Percentiles rank a stretch among this genome's conserved stretches.
Evolutionary conservation across 53 echinoderm and acorn worm genomes (phyloP).

Genomic region (Temnopleurus reevesii): DNA sequence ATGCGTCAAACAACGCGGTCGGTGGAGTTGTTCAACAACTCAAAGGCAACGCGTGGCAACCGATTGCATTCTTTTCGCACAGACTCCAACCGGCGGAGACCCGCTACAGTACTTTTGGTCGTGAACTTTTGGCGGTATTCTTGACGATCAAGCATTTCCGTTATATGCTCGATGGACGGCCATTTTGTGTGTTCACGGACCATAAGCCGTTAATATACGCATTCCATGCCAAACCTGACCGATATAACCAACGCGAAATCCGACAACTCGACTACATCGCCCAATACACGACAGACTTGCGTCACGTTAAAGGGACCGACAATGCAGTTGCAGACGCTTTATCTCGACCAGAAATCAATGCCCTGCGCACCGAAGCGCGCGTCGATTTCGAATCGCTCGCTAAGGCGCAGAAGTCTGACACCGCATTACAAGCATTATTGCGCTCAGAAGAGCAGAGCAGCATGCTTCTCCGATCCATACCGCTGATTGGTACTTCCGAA

Average conservation of each 20-base stretch:
- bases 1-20: constrained; percentile 66
- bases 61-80: constrained; percentile 62
- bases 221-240: constrained; percentile 55
- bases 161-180: constrained; percentile 58
- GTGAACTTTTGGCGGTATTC: constrained; percentile 61
- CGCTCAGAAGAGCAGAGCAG: background rate
- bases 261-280: constrained; percentile 70
- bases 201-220: constrained; percentile 63
- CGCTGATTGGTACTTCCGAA: background rate
- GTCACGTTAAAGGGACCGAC: constrained; percentile 58
- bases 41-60: constrained; percentile 25
- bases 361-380: background rate
- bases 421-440: background rate
- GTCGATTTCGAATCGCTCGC: constrained; percentile 44
- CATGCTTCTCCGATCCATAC: background rate
- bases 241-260: constrained; percentile 64
- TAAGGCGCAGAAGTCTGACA: constrained; percentile 26
- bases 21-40: constrained; percentile 68
- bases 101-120: constrained; percentile 59
- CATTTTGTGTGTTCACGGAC: constrained; percentile 65
- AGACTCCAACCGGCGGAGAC: constrained; percentile 60
- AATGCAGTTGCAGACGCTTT: constrained; percentile 68
- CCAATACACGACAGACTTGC: constrained; percentile 64
- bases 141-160: constrained; percentile 60
- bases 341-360: constrained; percentile 51